Percentiles rank a stretch among this genome's conserved stretches.
Evolutionary conservation across 2,113 vertebrate species (phyloP).

Genomic region (Monarcha castaneiventris): DNA sequence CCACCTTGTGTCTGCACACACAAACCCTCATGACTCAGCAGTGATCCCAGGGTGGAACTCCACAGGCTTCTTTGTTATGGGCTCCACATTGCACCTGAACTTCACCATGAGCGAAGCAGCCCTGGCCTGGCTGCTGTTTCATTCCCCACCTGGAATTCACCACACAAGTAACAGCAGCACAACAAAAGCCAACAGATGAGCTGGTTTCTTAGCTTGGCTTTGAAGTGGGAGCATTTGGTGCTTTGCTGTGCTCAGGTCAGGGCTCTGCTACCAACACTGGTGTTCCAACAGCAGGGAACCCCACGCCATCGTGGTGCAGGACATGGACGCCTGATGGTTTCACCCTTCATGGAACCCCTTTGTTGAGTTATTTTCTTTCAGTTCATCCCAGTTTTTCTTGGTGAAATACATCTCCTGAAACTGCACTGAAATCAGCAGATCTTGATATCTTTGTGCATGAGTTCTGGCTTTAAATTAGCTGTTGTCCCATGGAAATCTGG

Average conservation of each 20-base stretch:
- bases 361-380: not conserved
- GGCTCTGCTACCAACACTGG: not conserved
- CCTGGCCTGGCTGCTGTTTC: not conserved
- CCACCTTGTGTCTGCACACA: accelerated
- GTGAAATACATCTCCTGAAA: not conserved
- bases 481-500: not conserved
- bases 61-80: not conserved
- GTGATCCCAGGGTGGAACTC: not conserved
- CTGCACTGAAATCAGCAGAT: not conserved
- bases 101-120: accelerated
- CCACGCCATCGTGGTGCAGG: accelerated
- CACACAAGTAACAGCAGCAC: not conserved
- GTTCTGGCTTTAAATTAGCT: not conserved
- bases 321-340: not conserved
- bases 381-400: not conserved
- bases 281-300: not conserved
- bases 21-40: not conserved
- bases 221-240: conserved; percentile 51
- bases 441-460: not conserved
- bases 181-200: conserved; percentile 35
- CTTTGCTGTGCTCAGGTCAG: not conserved
- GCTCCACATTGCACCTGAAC: not conserved
- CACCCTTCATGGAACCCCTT: not conserved
- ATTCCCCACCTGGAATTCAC: not conserved
- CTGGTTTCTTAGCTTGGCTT: conserved; percentile 43